Conservation (phyloP, 2,888 invertebrate species). For the Timandra comae region DNA sequence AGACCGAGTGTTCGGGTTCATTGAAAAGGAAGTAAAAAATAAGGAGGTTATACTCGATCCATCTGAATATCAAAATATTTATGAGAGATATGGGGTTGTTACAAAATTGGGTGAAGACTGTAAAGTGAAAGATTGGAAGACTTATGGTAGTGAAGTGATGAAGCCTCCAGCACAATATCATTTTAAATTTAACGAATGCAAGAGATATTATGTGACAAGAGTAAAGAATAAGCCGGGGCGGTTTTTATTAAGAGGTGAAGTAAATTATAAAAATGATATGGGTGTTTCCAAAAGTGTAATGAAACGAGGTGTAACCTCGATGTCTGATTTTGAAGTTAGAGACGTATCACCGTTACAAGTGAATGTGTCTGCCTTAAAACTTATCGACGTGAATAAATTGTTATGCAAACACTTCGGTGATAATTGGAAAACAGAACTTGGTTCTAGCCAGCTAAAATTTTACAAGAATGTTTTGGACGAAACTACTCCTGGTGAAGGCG, state of each 20-base stretch:
- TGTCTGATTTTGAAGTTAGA: slow-evolving; percentile 12
- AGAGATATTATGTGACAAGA: slow-evolving; percentile 16
- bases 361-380: slow-evolving; percentile 10
- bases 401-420: slow-evolving; percentile 15
- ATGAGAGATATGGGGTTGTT: slow-evolving; percentile 5
- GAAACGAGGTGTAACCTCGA: slow-evolving; percentile 12
- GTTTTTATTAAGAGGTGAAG: slow-evolving; percentile 12
- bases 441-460: slow-evolving; percentile 13
- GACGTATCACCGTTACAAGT: slow-evolving; percentile 12
- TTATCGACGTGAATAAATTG: slow-evolving; percentile 12
- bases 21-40: too few relatives aligned
- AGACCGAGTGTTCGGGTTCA: slow-evolving; percentile 8
- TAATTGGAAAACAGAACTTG: slow-evolving; percentile 15
- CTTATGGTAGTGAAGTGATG: slow-evolving; percentile 3
- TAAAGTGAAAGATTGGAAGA: slow-evolving; percentile 13
- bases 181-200: slow-evolving; percentile 11
- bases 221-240: slow-evolving; percentile 15
- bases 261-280: slow-evolving; percentile 12
- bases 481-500: slow-evolving; percentile 10
- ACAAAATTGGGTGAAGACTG: slow-evolving; percentile 12
- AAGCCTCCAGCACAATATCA: slow-evolving; percentile 1
- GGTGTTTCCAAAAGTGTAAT: slow-evolving; percentile 7
- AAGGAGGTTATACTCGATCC: too few relatives aligned
- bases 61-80: too few relatives aligned
- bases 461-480: slow-evolving; percentile 14